phyloP scores from a whole-genome alignment of 2,888 invertebrate species.

The Homarus gammarus region DNA sequence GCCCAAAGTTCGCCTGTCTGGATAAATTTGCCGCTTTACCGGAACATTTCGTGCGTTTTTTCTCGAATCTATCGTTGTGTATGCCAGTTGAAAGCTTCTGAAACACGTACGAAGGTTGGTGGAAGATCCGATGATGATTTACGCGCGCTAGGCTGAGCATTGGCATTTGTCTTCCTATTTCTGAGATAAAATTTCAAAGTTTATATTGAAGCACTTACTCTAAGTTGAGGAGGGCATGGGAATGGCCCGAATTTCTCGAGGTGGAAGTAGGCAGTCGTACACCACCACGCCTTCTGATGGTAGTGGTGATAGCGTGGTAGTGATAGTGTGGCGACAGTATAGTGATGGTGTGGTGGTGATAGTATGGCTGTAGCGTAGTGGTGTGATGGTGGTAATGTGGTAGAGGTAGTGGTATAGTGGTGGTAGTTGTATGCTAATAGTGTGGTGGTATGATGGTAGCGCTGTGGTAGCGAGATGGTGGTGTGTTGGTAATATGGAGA shows the following conservation, averaged over 20 bases:
- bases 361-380: no score
- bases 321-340: no score
- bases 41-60: neutral
- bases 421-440: no score
- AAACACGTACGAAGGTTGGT: neutral
- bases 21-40: neutral
- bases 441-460: no score
- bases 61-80: neutral
- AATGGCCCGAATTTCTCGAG: constrained; percentile 56
- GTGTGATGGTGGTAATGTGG: neutral
- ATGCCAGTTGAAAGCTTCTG: constrained; percentile 11
- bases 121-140: constrained; percentile 13
- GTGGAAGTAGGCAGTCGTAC: neutral
- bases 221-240: constrained; percentile 62
- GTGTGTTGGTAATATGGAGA: no score
- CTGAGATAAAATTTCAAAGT: constrained; percentile 72
- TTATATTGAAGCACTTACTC: constrained; percentile 66
- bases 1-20: neutral
- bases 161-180: constrained; percentile 70
- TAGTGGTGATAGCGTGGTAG: neutral
- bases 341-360: no score
- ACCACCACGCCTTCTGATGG: neutral
- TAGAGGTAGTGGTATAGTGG: neutral
- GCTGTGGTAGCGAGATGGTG: no score
- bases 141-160: neutral